A percentile compares a stretch with the other conserved stretches of the same genome.
Evolutionary conservation across 2,113 vertebrate genomes (phyloP).

Genomic region (Pelobates fuscus): DNA sequence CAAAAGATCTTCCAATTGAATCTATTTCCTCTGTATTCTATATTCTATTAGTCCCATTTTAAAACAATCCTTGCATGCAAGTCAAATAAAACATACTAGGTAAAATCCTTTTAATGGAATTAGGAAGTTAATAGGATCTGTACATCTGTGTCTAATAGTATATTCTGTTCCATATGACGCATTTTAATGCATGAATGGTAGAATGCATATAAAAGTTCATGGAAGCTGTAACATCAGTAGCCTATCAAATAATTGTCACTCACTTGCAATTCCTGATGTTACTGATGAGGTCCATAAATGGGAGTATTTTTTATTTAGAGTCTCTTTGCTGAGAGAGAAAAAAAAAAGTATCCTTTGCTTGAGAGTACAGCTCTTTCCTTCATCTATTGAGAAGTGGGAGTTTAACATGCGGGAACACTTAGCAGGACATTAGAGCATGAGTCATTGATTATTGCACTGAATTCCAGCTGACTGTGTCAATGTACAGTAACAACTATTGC

Average conservation of each 20-base stretch:
- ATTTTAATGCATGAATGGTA: background rate
- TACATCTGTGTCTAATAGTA: background rate
- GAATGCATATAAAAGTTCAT: background rate
- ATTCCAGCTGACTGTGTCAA: slow-evolving; percentile 22
- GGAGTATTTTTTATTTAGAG: slow-evolving; percentile 20
- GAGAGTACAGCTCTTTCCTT: slow-evolving; percentile 24
- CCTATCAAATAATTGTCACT: background rate
- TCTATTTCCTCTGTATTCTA: too few relatives aligned
- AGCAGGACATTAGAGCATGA: slow-evolving; percentile 29
- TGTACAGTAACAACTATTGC: slow-evolving; percentile 8
- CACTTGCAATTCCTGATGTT: background rate
- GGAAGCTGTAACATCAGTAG: background rate
- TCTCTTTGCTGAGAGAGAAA: slow-evolving; percentile 14
- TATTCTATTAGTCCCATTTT: too few relatives aligned
- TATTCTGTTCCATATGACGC: background rate
- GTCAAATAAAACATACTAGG: too few relatives aligned
- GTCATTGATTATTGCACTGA: slow-evolving; percentile 39
- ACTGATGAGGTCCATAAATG: slow-evolving; percentile 27
- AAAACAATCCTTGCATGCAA: too few relatives aligned
- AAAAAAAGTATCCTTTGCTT: background rate
- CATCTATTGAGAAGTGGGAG: slow-evolving; percentile 36
- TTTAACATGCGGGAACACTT: slow-evolving; percentile 43
- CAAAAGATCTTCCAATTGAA: too few relatives aligned
- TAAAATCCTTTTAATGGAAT: too few relatives aligned
- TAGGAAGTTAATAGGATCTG: too few relatives aligned